A percentile compares a stretch with the other conserved stretches of the same genome.
Evolutionary conservation across 2,888 invertebrate genomes (phyloP).

Genomic region (Patella depressa): DNA sequence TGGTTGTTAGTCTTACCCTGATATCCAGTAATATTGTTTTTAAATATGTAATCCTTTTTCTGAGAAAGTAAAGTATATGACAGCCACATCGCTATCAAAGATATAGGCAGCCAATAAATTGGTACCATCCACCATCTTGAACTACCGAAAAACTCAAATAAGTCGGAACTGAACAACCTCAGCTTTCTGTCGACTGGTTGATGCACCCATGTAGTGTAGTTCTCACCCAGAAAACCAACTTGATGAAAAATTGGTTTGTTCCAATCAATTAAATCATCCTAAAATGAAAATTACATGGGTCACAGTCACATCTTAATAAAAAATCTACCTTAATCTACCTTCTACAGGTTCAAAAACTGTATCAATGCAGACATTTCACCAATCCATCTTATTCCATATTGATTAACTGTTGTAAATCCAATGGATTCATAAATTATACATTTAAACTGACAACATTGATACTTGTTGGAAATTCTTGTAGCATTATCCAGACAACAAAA

Average conservation of each 20-base stretch:
- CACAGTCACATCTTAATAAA: too few species aligned
- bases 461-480: too few species aligned
- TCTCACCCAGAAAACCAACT: constrained; percentile 68
- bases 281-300: constrained; percentile 15
- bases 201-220: constrained; percentile 72
- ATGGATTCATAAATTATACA: too few species aligned
- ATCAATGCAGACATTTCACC: too few species aligned
- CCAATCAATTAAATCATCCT: constrained; percentile 69
- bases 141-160: constrained; percentile 59
- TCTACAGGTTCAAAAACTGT: too few species aligned
- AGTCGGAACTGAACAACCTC: constrained; percentile 67
- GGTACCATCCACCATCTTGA: constrained; percentile 66
- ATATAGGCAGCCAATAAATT: constrained; percentile 60
- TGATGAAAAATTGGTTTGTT: constrained; percentile 68
- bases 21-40: constrained; percentile 36
- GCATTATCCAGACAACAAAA: too few species aligned
- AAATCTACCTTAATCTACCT: too few species aligned
- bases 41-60: constrained; percentile 36
- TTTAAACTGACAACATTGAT: too few species aligned
- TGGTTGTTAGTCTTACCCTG: constrained; percentile 17
- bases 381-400: too few species aligned
- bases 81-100: constrained; percentile 37
- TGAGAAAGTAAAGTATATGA: constrained; percentile 41
- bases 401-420: too few species aligned
- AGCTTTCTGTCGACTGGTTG: constrained; percentile 70